Percentiles rank a stretch among this genome's conserved stretches.
phyloP scores from a whole-genome alignment of 2,888 invertebrate species.

The Clusia tigrina region DNA sequence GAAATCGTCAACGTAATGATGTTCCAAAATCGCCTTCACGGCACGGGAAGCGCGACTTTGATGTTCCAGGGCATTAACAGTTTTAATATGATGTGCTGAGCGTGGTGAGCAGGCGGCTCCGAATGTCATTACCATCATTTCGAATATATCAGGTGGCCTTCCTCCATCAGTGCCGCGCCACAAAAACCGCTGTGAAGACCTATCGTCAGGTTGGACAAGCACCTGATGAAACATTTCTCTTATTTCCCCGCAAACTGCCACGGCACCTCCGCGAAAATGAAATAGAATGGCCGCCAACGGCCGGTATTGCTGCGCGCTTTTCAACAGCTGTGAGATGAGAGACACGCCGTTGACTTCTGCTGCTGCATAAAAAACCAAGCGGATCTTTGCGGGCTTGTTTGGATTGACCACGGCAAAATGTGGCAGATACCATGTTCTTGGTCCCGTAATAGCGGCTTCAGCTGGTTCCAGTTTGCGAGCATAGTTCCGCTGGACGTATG shows the following conservation, averaged over 20 bases:
- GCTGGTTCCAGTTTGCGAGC: constrained; percentile 13
- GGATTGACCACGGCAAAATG: constrained; percentile 30
- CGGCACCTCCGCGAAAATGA: constrained; percentile 20
- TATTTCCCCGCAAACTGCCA: constrained; percentile 24
- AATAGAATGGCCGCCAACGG: constrained; percentile 18
- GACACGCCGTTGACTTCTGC: background rate
- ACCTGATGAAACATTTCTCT: constrained; percentile 27
- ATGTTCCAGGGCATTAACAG: no score
- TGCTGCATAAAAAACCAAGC: no score
- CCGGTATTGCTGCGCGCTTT: constrained; percentile 18
- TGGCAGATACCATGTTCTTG: constrained; percentile 40
- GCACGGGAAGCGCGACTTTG: no score
- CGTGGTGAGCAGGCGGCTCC: constrained; percentile 39
- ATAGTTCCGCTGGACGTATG: constrained; percentile 10
- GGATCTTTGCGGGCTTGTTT: constrained; percentile 22
- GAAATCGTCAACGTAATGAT: constrained; percentile 33
- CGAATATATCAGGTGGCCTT: constrained; percentile 22
- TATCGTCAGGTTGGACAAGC: constrained; percentile 9
- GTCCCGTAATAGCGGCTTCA: constrained; percentile 2
- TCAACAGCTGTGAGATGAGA: constrained; percentile 16
- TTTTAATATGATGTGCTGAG: constrained; percentile 37
- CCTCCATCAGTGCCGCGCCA: constrained; percentile 4
- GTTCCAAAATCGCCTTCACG: constrained; percentile 24
- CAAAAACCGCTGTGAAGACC: constrained; percentile 4
- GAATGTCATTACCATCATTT: constrained; percentile 38